Conservation (phyloP, 2,888 invertebrate genomes). For the Watsonalla binaria region DNA sequence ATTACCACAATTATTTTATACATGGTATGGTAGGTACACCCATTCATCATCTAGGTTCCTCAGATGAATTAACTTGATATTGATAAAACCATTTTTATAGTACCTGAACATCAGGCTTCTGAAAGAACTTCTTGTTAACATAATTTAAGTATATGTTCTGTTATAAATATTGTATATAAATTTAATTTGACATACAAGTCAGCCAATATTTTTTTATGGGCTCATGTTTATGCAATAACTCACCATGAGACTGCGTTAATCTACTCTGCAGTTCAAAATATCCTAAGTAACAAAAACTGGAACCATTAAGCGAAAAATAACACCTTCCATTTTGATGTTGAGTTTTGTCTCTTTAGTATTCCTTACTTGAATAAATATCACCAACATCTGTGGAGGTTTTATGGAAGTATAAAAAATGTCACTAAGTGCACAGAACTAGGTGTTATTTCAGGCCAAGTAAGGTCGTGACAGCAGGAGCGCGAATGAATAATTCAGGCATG, state of each 20-base stretch:
- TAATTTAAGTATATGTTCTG: too few relatives aligned
- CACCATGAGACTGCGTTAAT: neutral
- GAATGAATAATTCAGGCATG: constrained; percentile 63
- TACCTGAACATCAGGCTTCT: too few relatives aligned
- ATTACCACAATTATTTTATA: neutral
- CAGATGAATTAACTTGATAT: too few relatives aligned
- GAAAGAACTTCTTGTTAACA: too few relatives aligned
- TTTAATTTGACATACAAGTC: too few relatives aligned
- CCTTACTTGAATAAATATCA: constrained; percentile 22
- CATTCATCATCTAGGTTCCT: too few relatives aligned
- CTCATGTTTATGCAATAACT: too few relatives aligned
- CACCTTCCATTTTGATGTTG: constrained; percentile 23
- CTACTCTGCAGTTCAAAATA: neutral
- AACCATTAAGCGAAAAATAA: constrained; percentile 33
- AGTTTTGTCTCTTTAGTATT: constrained; percentile 26
- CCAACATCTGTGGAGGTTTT: neutral
- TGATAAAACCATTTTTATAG: too few relatives aligned
- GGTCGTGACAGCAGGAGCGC: constrained; percentile 45
- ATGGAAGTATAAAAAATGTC: constrained; percentile 6
- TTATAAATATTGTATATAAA: too few relatives aligned
- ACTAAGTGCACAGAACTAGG: constrained; percentile 24
- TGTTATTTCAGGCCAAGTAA: constrained; percentile 39
- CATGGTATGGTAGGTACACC: too few relatives aligned
- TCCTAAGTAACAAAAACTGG: constrained; percentile 27
- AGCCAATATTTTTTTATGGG: too few relatives aligned